Conservation (phyloP, 2,797 vertebrate genomes). For the Oophaga sylvatica region DNA sequence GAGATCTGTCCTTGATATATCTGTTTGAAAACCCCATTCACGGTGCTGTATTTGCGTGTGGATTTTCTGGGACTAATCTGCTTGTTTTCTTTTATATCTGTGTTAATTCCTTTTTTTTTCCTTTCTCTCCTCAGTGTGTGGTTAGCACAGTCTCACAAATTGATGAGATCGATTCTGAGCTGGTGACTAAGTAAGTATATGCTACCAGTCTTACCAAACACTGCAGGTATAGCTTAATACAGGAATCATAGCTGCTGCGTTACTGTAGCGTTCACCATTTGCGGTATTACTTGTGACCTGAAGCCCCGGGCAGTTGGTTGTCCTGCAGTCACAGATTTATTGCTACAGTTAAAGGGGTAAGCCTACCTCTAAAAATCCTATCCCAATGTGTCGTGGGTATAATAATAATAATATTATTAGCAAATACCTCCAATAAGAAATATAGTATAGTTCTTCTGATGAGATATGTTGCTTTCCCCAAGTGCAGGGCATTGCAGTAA, state of each 20-base stretch:
- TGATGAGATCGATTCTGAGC: conserved; percentile 90
- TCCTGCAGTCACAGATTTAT: background rate
- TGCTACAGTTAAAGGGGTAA: background rate
- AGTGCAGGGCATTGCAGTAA: no score
- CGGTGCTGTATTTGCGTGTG: no score
- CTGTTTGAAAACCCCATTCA: no score
- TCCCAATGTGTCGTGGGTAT: no score
- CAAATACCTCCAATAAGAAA: no score
- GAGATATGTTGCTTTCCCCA: no score
- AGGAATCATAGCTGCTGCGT: background rate
- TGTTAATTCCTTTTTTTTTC: conserved; percentile 42
- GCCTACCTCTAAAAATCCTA: no score
- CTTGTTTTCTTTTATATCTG: background rate
- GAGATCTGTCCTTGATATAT: no score
- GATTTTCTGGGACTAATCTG: background rate
- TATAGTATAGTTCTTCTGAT: no score
- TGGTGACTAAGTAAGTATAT: conserved; percentile 88
- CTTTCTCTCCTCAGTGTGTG: conserved; percentile 81
- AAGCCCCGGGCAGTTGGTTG: no score
- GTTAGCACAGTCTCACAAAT: conserved; percentile 85
- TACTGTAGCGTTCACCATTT: background rate
- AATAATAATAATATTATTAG: no score
- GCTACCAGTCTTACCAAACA: background rate
- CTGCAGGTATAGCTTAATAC: background rate
- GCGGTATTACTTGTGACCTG: background rate